Base-by-base conservation (phyloP, 2,113 vertebrate genomes). In the Rallus limicola region DNA sequence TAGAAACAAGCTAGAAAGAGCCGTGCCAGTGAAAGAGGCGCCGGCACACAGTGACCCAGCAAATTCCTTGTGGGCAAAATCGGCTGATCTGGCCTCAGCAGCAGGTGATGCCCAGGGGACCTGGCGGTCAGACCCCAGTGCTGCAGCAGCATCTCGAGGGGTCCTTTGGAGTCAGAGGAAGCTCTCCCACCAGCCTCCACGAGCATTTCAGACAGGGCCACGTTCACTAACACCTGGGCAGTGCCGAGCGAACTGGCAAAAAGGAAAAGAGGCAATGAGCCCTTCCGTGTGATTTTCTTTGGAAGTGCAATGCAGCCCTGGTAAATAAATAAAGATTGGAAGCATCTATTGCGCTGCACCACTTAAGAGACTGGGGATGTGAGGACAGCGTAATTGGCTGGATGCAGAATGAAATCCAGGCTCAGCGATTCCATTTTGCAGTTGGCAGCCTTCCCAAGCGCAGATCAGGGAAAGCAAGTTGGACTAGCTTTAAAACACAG, bases 341-440 rank as follows among this genome's bases (percentile, higher is more conserved):
- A 75, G 53, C 8, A 1, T 58, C 83, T 81, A 31, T 52, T 34
- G 84, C 59, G 11, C 67, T 90, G 96, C 91, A 44, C 26, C 88
- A 42, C 86, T 90, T 25, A 8, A 24, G 44, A 80, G 82, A 17
- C 6, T 8, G 2, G 93, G 89, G 93, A 50, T 29, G 59, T 5
- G 53, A 17, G 86, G 77, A 72, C 0, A 13, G 77, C 0, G 4
- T 91, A 90, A 96, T 56, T 93, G 96, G 89, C 86, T 96, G 94
- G 93, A 52, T 87, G 95, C 95, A 84, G 94, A 96, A 76, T 5
- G 33, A 94, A 95, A 95, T 63, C 88, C 94, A 93, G 88, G 87
- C 96, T 96, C 94, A 96, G 85, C 74, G 19, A 97, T 97, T 96
- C 94, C 95, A 96, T 96, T 96, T 95, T 87, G 72, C 90, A 88